phyloP scores from a whole-genome alignment of 2,888 invertebrate genomes.

The Fragum sueziense region DNA sequence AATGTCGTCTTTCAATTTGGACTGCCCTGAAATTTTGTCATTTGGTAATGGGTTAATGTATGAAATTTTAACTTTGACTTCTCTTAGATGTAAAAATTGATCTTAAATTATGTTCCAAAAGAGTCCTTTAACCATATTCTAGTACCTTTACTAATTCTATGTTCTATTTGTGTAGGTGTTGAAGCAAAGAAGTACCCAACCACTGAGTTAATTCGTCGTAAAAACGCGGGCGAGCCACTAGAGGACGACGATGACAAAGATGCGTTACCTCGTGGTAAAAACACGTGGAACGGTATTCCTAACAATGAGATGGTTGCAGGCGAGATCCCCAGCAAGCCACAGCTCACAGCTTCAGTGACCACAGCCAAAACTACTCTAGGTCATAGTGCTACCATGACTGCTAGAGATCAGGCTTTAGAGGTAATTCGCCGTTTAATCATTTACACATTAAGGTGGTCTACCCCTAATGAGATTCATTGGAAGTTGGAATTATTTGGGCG shows the following conservation, averaged over 20 bases:
- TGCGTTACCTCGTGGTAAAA: constrained; percentile 76
- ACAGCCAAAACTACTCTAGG: constrained; percentile 79
- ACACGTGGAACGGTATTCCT: constrained; percentile 78
- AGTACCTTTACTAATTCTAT: no score
- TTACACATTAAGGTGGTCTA: no score
- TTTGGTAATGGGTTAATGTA: no score
- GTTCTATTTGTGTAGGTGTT: constrained; percentile 65
- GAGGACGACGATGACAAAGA: constrained; percentile 77
- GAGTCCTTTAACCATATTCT: no score
- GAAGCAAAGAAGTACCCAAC: constrained; percentile 76
- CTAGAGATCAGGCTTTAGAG: constrained; percentile 77
- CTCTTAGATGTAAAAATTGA: no score
- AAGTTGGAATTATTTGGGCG: no score
- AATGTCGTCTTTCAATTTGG: no score
- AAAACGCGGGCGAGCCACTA: constrained; percentile 76
- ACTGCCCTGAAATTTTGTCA: no score
- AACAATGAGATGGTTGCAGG: constrained; percentile 73
- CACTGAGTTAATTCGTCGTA: constrained; percentile 79
- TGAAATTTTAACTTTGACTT: no score
- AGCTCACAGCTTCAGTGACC: constrained; percentile 76
- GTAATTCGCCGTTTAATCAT: constrained; percentile 58
- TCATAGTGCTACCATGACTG: constrained; percentile 75
- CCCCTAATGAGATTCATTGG: no score
- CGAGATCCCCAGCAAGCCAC: constrained; percentile 53
- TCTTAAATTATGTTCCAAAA: no score